phyloP scores from a whole-genome alignment of 2,797 vertebrate genomes.

The Carduelis carduelis region DNA sequence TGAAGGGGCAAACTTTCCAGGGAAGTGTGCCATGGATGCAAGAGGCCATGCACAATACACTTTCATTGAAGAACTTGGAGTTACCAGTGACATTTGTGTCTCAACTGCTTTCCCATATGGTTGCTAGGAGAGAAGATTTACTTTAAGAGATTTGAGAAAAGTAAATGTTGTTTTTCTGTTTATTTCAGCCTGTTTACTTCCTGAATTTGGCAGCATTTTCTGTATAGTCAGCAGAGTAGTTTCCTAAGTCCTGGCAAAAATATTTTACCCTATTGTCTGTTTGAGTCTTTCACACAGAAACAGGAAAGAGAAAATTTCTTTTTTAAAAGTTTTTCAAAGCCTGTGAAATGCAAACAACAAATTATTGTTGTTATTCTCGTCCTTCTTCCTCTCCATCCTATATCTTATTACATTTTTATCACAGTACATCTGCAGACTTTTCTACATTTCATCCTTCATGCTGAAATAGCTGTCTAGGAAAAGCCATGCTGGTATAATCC shows the following conservation, averaged over 20 bases:
- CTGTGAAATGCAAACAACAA: slow-evolving; percentile 26
- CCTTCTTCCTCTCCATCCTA: background rate
- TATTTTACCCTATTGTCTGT: slow-evolving; percentile 48
- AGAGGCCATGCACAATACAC: background rate
- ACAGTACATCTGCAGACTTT: background rate
- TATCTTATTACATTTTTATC: background rate
- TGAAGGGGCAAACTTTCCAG: background rate
- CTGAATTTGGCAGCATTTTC: slow-evolving; percentile 33
- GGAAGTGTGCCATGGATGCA: background rate
- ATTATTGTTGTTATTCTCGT: slow-evolving; percentile 30
- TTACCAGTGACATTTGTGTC: background rate
- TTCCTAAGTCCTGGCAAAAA: slow-evolving; percentile 29
- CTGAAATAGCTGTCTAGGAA: slow-evolving; percentile 15
- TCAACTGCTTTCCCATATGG: background rate
- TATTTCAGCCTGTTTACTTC: slow-evolving; percentile 47
- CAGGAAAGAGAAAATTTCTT: slow-evolving; percentile 7
- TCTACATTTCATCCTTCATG: background rate
- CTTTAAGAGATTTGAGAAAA: background rate
- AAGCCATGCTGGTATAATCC: background rate
- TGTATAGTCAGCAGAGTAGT: background rate
- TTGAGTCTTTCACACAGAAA: slow-evolving; percentile 40
- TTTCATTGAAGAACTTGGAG: background rate
- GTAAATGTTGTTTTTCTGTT: slow-evolving; percentile 28
- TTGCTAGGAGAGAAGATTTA: background rate
- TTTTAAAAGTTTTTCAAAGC: background rate